phyloP scores from a whole-genome alignment of 2,888 invertebrate species.

The Campoplex capitator region DNA sequence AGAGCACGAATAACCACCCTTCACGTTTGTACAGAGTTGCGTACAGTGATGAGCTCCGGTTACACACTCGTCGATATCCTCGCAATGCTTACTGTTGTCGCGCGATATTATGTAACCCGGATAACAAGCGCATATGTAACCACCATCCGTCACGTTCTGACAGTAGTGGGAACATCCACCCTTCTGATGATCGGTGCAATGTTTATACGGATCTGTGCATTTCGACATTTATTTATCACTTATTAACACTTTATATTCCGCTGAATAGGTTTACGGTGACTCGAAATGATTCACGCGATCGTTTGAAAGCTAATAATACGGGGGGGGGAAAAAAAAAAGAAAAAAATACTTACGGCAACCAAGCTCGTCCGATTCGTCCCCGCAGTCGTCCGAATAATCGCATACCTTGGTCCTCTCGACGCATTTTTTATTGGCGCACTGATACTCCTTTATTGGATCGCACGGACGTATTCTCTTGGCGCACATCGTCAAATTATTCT shows the following conservation, averaged over 20 bases:
- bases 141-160: conserved; percentile 92
- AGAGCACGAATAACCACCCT: conserved; percentile 94
- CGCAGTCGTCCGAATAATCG: conserved; percentile 96
- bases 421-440: conserved; percentile 95
- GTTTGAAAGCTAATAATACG: neutral
- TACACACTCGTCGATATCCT: conserved; percentile 96
- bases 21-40: conserved; percentile 96
- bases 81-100: conserved; percentile 92
- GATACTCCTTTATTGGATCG: conserved; percentile 92
- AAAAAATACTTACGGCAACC: conserved; percentile 90
- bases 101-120: conserved; percentile 93
- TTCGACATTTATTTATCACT: neutral
- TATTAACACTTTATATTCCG: no score
- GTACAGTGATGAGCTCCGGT: conserved; percentile 95
- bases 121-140: conserved; percentile 96
- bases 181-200: conserved; percentile 84
- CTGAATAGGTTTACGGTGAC: neutral
- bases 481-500: conserved; percentile 97
- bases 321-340: no score
- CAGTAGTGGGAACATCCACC: conserved; percentile 98
- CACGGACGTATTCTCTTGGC: conserved; percentile 91
- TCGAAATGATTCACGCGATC: neutral
- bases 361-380: conserved; percentile 94
- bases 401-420: conserved; percentile 92
- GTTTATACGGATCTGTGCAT: conserved; percentile 83